Conservation (phyloP, 2,797 vertebrate genomes). For the Phrynocephalus guinanensis region DNA sequence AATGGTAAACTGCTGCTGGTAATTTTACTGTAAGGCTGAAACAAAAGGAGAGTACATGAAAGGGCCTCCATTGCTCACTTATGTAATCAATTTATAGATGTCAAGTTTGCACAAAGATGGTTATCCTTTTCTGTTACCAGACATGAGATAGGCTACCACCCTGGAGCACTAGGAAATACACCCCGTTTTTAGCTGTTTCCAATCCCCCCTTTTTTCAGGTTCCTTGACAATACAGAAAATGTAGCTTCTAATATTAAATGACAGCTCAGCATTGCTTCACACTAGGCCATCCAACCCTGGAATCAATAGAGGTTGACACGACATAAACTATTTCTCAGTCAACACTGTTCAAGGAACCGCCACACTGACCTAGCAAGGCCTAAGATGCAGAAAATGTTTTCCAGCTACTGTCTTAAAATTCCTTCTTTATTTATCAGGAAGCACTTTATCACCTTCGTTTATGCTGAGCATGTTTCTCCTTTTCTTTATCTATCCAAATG, state of each 20-base stretch:
- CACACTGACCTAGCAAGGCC: neutral
- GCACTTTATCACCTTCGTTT: neutral
- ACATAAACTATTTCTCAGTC: neutral
- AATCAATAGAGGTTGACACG: constrained; percentile 56
- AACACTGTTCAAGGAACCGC: neutral
- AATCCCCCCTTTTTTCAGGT: constrained; percentile 21
- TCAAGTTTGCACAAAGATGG: constrained; percentile 77
- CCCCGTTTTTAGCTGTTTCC: constrained; percentile 24
- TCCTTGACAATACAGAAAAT: constrained; percentile 68
- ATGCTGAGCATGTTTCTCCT: neutral
- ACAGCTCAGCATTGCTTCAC: constrained; percentile 65
- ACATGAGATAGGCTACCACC: constrained; percentile 75
- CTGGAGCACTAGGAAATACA: constrained; percentile 63
- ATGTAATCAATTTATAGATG: constrained; percentile 84
- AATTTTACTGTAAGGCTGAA: constrained; percentile 83
- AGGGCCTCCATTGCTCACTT: constrained; percentile 84
- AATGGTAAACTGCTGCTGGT: constrained; percentile 88
- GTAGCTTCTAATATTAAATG: constrained; percentile 72
- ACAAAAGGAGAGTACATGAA: constrained; percentile 80
- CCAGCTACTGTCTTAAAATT: constrained; percentile 11
- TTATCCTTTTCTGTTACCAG: constrained; percentile 79
- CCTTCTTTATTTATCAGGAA: neutral
- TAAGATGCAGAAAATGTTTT: neutral
- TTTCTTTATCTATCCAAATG: neutral
- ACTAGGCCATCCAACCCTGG: constrained; percentile 49